Evolutionary conservation across 2,797 vertebrate genomes (phyloP).

Genomic region (Hydrophis major): DNA sequence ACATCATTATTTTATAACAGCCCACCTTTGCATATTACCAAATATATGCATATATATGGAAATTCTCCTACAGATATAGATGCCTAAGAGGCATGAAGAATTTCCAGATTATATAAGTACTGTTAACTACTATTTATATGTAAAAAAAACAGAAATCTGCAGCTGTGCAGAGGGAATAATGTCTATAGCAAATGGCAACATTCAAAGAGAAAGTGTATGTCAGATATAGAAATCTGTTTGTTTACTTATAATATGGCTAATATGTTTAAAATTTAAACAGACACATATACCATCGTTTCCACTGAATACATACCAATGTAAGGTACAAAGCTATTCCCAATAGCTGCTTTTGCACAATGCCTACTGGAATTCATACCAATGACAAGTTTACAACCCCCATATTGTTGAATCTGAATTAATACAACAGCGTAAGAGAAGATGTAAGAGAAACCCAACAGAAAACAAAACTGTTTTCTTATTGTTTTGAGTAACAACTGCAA

Average conservation of each 20-base stretch:
- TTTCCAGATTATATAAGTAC: constrained; percentile 23
- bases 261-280: constrained; percentile 20
- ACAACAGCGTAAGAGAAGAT: constrained; percentile 61
- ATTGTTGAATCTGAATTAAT: constrained; percentile 44
- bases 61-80: constrained; percentile 3
- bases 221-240: constrained; percentile 35
- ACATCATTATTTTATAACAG: not conserved
- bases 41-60: not conserved
- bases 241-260: constrained; percentile 44
- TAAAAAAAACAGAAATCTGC: not conserved
- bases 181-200: constrained; percentile 42
- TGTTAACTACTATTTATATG: constrained; percentile 35
- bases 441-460: constrained; percentile 43
- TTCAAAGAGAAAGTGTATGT: constrained; percentile 49
- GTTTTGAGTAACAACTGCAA: constrained; percentile 35
- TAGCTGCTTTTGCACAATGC: constrained; percentile 39
- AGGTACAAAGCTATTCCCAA: constrained; percentile 28
- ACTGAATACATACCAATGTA: constrained; percentile 25
- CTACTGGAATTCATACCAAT: constrained; percentile 36
- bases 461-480: constrained; percentile 47
- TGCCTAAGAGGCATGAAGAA: not conserved
- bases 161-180: constrained; percentile 47
- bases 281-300: constrained; percentile 30
- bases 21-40: not conserved
- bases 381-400: constrained; percentile 45